These are phyloP conservation scores for Mythimna pallens DNA, from an alignment of 2,888 invertebrate genomes.

Conservation along the genomic window DNA sequence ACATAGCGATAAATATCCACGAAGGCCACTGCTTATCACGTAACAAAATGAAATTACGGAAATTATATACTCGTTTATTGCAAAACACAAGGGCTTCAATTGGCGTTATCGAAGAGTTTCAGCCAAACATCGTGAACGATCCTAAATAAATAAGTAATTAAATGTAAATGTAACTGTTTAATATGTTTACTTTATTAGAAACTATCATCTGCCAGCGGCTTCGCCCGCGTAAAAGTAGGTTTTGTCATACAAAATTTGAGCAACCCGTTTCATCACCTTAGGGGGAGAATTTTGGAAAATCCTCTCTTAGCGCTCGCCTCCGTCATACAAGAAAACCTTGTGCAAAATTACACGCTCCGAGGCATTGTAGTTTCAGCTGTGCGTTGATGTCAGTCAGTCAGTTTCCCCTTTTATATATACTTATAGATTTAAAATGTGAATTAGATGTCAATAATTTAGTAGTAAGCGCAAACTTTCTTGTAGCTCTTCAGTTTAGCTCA, in stretches of 20 bases:
- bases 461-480: neutral
- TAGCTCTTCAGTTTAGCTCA: neutral
- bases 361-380: too few relatives aligned
- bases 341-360: too few relatives aligned
- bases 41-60: conserved; percentile 60
- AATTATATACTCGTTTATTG: conserved; percentile 56
- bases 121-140: conserved; percentile 10
- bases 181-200: neutral
- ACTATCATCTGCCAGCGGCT: too few relatives aligned
- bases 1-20: conserved; percentile 39
- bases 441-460: neutral
- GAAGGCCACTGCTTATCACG: conserved; percentile 56
- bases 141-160: conserved; percentile 18
- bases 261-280: too few relatives aligned
- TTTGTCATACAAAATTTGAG: too few relatives aligned
- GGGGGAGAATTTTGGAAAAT: too few relatives aligned
- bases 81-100: conserved; percentile 56
- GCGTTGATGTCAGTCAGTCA: too few relatives aligned
- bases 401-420: too few relatives aligned
- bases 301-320: too few relatives aligned
- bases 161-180: neutral
- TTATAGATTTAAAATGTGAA: neutral
- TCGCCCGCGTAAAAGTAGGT: too few relatives aligned
- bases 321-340: too few relatives aligned
- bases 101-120: conserved; percentile 41